These are phyloP conservation scores for Poecilus cupreus DNA, from an alignment of 2,888 invertebrate genomes.

Conservation along the genomic window DNA sequence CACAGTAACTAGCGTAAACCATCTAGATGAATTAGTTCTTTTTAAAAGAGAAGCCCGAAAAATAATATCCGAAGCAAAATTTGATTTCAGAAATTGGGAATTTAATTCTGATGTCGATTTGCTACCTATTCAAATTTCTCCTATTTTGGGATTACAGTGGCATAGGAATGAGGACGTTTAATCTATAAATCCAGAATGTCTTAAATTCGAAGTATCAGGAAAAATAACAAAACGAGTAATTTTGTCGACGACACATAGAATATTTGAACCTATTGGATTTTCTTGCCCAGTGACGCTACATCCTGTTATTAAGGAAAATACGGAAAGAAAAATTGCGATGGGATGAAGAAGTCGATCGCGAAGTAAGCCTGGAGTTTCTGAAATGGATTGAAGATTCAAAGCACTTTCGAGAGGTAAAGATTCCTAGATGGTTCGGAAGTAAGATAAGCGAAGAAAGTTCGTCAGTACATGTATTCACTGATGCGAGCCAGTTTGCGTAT, in stretches of 20 bases:
- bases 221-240: slow-evolving; percentile 38
- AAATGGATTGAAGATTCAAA: slow-evolving; percentile 57
- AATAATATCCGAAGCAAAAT: neutral
- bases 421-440: slow-evolving; percentile 60
- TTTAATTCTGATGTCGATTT: neutral
- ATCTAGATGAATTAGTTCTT: neutral
- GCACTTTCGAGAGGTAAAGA: slow-evolving; percentile 55
- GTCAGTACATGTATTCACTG: slow-evolving; percentile 64
- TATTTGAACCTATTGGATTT: slow-evolving; percentile 64
- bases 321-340: slow-evolving; percentile 57
- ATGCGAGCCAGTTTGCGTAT: slow-evolving; percentile 65
- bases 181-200: neutral
- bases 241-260: slow-evolving; percentile 59
- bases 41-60: neutral
- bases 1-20: neutral
- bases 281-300: slow-evolving; percentile 60
- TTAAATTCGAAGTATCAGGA: neutral
- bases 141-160: neutral
- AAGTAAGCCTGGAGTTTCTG: slow-evolving; percentile 60
- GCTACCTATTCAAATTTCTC: neutral
- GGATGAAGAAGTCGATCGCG: slow-evolving; percentile 39
- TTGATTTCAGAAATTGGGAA: slow-evolving; percentile 3
- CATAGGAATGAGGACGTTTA: neutral
- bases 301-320: slow-evolving; percentile 46
- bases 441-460: neutral